These are phyloP conservation scores for Callionymus lyra DNA, from an alignment of 2,113 vertebrate species.

Conservation along the genomic window DNA sequence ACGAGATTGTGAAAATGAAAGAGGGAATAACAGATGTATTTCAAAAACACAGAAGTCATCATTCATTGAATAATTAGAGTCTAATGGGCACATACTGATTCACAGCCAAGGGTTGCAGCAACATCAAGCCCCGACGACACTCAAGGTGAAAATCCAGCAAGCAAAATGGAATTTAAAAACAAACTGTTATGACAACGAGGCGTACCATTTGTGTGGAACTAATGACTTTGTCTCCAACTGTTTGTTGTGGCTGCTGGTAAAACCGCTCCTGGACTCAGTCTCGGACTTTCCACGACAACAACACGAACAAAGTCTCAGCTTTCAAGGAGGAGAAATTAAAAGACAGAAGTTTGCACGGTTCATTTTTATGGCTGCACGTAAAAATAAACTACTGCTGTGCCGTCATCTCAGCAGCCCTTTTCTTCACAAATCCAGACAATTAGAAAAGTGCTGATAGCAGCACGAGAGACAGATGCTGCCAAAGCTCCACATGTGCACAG, in stretches of 20 bases:
- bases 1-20: no score
- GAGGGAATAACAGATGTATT: no score
- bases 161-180: no score
- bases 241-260: neutral
- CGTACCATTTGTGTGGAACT: no score
- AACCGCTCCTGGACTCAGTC: neutral
- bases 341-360: slow-evolving; percentile 2
- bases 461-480: slow-evolving; percentile 39
- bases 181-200: no score
- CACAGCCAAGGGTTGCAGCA: no score
- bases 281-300: slow-evolving; percentile 3
- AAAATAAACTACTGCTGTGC: slow-evolving; percentile 55
- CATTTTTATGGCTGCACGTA: slow-evolving; percentile 39
- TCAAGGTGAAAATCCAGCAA: no score
- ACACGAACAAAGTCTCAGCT: slow-evolving; percentile 8
- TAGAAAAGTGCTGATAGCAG: slow-evolving; percentile 59
- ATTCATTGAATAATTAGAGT: no score
- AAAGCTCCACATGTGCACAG: slow-evolving; percentile 48
- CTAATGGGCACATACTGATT: no score
- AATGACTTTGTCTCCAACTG: no score
- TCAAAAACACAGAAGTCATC: no score
- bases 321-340: slow-evolving; percentile 23
- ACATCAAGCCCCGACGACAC: no score
- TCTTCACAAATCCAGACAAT: slow-evolving; percentile 45
- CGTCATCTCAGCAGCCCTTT: slow-evolving; percentile 48